Conservation (phyloP, 2,797 vertebrate genomes). For the Anisognathus igniventris region DNA sequence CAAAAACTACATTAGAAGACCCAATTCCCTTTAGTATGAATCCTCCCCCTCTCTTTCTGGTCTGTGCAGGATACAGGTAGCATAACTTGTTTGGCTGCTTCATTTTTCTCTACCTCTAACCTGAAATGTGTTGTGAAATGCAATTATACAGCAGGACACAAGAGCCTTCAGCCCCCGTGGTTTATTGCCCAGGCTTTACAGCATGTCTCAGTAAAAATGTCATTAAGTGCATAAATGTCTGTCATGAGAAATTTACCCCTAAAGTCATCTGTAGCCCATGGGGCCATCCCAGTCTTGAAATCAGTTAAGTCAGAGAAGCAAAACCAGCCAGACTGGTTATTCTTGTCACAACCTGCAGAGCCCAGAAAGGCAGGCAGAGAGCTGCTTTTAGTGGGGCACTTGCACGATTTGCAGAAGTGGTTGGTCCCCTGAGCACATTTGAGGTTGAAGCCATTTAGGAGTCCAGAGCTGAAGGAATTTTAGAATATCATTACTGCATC, state of each 20-base stretch:
- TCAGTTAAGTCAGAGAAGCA: not conserved
- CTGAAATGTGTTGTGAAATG: not conserved
- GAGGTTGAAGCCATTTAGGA: not conserved
- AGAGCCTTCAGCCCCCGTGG: not conserved
- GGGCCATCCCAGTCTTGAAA: not conserved
- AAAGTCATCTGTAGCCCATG: not conserved
- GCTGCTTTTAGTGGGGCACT: not conserved
- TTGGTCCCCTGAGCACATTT: not conserved
- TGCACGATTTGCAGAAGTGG: accelerated
- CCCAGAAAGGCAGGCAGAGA: not conserved
- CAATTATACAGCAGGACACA: not conserved
- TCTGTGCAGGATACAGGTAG: not conserved
- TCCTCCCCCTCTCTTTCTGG: not conserved
- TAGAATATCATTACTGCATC: not conserved
- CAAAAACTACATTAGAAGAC: not conserved
- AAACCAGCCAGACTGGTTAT: constrained; percentile 38
- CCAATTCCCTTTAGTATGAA: not conserved
- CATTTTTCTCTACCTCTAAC: not conserved
- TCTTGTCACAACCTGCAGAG: not conserved
- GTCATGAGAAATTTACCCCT: not conserved
- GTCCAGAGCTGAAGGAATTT: not conserved
- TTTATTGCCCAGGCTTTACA: constrained; percentile 4
- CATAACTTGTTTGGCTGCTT: not conserved
- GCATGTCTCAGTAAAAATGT: not conserved
- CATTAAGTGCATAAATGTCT: not conserved